Conservation (phyloP, 2,888 invertebrate species). For the Noctua comes region DNA sequence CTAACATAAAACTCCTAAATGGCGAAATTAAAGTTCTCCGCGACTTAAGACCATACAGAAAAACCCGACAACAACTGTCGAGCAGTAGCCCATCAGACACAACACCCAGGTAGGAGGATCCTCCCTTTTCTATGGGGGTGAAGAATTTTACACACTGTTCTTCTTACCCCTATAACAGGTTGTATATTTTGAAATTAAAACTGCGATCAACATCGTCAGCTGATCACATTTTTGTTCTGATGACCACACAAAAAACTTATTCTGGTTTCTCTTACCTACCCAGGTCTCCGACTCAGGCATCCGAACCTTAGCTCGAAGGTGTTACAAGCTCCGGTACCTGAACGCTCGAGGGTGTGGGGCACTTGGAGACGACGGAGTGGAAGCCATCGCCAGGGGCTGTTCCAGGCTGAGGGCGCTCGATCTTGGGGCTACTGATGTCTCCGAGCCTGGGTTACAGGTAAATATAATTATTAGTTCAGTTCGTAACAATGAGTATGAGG, state of each 20-base stretch:
- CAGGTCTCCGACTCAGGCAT: conserved; percentile 96
- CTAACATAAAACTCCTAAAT: background rate
- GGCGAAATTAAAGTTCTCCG: background rate
- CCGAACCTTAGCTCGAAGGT: conserved; percentile 95
- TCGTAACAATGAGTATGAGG: background rate
- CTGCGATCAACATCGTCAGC: background rate
- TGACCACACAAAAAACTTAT: background rate
- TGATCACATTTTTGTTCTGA: background rate
- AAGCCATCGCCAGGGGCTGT: conserved; percentile 96
- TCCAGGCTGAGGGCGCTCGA: conserved; percentile 96
- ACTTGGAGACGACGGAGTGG: conserved; percentile 97
- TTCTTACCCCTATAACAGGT: background rate
- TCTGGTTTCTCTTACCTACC: background rate
- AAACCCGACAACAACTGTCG: background rate
- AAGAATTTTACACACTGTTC: background rate
- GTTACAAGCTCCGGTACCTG: conserved; percentile 96
- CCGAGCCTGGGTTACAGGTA: conserved; percentile 96
- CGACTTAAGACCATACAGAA: background rate
- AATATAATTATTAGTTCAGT: conserved; percentile 72
- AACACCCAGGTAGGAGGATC: background rate
- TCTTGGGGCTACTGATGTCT: conserved; percentile 98
- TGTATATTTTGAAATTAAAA: background rate
- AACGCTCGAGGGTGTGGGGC: conserved; percentile 98
- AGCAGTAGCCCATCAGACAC: background rate
- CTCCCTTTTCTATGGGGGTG: background rate